Evolutionary conservation across 1,140 invertebrate genomes (phyloP).

Genomic region (Bradynema listronoti): DNA sequence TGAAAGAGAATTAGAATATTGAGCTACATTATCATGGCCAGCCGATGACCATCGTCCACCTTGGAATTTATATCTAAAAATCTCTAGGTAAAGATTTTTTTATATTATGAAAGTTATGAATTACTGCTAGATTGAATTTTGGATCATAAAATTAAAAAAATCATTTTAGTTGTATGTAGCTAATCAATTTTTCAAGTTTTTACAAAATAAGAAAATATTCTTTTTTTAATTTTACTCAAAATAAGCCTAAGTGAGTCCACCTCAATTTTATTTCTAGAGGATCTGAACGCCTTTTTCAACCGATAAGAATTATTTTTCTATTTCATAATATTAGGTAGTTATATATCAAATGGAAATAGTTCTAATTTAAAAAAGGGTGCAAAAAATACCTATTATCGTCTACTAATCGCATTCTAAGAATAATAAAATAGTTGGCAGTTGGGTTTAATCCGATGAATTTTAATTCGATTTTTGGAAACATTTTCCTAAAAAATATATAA

Average conservation of each 20-base stretch:
- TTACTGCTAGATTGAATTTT: background rate
- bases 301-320: too few species aligned
- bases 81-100: background rate
- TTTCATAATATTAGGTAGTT: too few species aligned
- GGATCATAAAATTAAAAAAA: slow-evolving; percentile 5
- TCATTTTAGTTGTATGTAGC: too few species aligned
- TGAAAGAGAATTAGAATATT: slow-evolving; percentile 3
- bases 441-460: slow-evolving; percentile 25
- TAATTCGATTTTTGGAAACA: slow-evolving; percentile 36
- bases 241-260: too few species aligned
- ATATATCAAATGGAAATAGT: too few species aligned
- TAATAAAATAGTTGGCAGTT: slow-evolving; percentile 13
- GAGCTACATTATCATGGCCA: slow-evolving; percentile 19
- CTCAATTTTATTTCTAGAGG: too few species aligned
- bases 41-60: slow-evolving; percentile 25
- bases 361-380: background rate
- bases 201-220: slow-evolving; percentile 12
- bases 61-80: slow-evolving; percentile 34
- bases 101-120: slow-evolving; percentile 2
- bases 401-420: slow-evolving; percentile 24
- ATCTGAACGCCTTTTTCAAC: too few species aligned
- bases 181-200: too few species aligned
- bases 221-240: too few species aligned
- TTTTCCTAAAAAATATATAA: slow-evolving; percentile 26
- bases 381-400: slow-evolving; percentile 23